Base-by-base conservation (phyloP, 2,113 vertebrate genomes). In the Aleadryas rufinucha region DNA sequence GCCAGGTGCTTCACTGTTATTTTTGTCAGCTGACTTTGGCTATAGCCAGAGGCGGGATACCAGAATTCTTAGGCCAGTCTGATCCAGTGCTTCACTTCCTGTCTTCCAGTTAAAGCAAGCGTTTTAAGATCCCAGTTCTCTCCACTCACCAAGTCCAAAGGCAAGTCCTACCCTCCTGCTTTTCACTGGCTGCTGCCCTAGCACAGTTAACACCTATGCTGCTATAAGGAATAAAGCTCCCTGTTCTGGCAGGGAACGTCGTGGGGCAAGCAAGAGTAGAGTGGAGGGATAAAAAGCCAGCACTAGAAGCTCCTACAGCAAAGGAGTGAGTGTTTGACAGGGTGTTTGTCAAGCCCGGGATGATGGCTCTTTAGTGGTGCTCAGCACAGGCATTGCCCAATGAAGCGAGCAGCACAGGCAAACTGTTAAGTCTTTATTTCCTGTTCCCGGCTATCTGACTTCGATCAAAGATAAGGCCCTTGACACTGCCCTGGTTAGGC, bases 21-120 rank as follows among this genome's bases (percentile, higher is more conserved):
- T 95, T 96, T 90, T 89, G 76, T 96, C 94, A 93, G 91, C 91
- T 96, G 94, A 95, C 87, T 92, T 90, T 60, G 91, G 82, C 88
- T 93, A 33, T 37, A 93, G 89, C 89, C 65, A 23, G 65, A 84
- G 53, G 95, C 13, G 0, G 94, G 91, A 93, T 89, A 95, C 41
- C 77, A 96, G 72, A 52, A 91, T 94, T 89, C 78, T 68, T 82
- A 93, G 72, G 79, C 89, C 93, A 82, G 91, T 94, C 83, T 93
- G 91, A 93, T 93, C 93, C 69, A 91, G 84, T 53, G 65, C 81
- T 93, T 82, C 24, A 72, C 87, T 95, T 97, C 96, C 95, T 87
- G 89, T 91, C 81, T 96, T 93, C 87, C 89, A 82, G 69, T 61
- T 89, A 79, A 94, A 95, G 72, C 45, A 24, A 70, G 30, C 13